phyloP scores from a whole-genome alignment of 2,888 invertebrate species.

The Lottia gigantea region DNA sequence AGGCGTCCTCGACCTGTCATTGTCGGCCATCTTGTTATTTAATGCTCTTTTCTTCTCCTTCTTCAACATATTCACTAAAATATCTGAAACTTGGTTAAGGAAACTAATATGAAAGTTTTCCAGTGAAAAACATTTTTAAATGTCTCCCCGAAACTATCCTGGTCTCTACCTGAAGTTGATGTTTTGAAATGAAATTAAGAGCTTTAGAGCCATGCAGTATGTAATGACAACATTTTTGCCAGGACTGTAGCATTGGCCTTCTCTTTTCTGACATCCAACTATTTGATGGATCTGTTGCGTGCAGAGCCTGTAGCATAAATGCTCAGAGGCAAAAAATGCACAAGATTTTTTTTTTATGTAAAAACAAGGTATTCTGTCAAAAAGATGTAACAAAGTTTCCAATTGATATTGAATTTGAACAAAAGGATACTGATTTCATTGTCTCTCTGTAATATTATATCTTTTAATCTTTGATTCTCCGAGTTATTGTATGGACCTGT shows the following conservation, averaged over 20 bases:
- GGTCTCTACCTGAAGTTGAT: no score
- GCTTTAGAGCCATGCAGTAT: no score
- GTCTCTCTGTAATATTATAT: conserved; percentile 64
- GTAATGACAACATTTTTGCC: no score
- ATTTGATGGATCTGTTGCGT: no score
- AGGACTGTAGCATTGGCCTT: no score
- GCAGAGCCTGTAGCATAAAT: no score
- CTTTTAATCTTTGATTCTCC: conserved; percentile 62
- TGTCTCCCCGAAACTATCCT: no score
- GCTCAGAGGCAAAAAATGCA: no score
- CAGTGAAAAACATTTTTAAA: neutral
- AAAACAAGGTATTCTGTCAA: no score
- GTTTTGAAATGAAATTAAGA: no score
- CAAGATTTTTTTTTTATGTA: no score
- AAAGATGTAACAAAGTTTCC: neutral
- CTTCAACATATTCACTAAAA: conserved; percentile 67
- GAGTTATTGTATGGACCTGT: conserved; percentile 55
- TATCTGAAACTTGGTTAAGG: conserved; percentile 44
- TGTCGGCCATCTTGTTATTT: conserved; percentile 42
- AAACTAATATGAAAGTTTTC: neutral
- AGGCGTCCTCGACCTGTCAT: conserved; percentile 33
- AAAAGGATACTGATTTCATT: conserved; percentile 69
- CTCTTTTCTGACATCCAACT: no score
- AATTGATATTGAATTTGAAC: neutral
- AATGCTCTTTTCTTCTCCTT: conserved; percentile 65